phyloP scores from a whole-genome alignment of 2,797 vertebrate genomes.

The Pygocentrus nattereri region DNA sequence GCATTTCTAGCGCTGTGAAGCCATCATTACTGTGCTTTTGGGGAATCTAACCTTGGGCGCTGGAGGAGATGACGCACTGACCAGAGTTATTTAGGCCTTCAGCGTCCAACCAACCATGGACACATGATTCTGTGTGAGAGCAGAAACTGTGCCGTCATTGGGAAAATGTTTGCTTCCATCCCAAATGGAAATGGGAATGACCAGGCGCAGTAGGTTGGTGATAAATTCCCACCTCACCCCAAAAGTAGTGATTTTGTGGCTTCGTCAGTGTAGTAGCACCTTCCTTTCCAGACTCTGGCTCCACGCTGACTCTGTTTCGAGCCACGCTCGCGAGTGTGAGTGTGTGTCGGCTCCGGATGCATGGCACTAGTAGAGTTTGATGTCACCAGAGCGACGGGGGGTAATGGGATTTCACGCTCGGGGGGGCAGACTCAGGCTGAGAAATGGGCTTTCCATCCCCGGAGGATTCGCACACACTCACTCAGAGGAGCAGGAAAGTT shows the following conservation, averaged over 20 bases:
- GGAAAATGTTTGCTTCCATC: not conserved
- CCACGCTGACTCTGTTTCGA: not conserved
- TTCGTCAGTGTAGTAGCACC: not conserved
- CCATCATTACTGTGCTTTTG: not conserved
- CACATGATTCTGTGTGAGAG: no score
- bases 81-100: not conserved
- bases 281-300: not conserved
- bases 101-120: no score
- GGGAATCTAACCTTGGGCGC: not conserved
- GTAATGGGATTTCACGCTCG: slow-evolving; percentile 82
- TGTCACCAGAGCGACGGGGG: slow-evolving; percentile 71
- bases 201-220: no score
- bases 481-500: slow-evolving; percentile 64
- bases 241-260: not conserved
- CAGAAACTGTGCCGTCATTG: no score
- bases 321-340: not conserved
- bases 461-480: slow-evolving; percentile 69
- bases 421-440: slow-evolving; percentile 67
- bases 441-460: slow-evolving; percentile 74
- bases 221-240: no score
- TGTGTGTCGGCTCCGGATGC: slow-evolving; percentile 22
- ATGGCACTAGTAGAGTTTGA: slow-evolving; percentile 64
- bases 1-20: not conserved
- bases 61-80: not conserved
- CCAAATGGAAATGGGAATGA: not conserved